phyloP scores from a whole-genome alignment of 1,140 invertebrate genomes.

The Portunus trituberculatus region DNA sequence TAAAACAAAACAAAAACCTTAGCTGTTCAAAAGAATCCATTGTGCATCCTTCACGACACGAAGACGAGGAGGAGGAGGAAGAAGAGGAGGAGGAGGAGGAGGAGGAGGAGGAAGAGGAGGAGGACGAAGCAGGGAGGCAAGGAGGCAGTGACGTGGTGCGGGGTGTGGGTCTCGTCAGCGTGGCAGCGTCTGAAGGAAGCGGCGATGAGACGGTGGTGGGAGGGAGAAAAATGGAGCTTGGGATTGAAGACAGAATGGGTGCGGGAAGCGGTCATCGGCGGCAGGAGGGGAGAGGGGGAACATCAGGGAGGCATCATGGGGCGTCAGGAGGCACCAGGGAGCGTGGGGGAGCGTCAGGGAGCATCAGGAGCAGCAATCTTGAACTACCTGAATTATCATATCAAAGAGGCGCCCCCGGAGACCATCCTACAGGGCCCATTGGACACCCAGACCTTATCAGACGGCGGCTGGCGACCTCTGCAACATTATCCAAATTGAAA shows the following conservation, averaged over 20 bases:
- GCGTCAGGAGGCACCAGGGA: background rate
- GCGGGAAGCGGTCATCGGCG: too few species aligned
- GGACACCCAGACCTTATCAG: constrained; percentile 29
- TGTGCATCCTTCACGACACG: too few species aligned
- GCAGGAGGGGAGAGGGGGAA: background rate
- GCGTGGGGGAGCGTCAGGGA: constrained; percentile 1
- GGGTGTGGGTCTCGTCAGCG: background rate
- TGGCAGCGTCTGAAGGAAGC: background rate
- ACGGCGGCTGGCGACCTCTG: background rate
- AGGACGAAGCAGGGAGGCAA: background rate
- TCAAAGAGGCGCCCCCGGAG: constrained; percentile 46
- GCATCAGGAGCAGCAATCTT: constrained; percentile 23
- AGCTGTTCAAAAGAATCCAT: too few species aligned
- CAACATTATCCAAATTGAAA: constrained; percentile 38
- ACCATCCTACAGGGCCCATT: constrained; percentile 26
- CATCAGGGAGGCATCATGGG: background rate
- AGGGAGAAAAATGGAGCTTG: background rate
- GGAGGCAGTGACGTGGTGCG: background rate
- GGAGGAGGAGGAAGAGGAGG: background rate
- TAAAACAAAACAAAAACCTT: too few species aligned
- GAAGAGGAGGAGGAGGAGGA: background rate
- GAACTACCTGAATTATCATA: constrained; percentile 64
- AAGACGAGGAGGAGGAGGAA: background rate
- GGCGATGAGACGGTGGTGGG: background rate
- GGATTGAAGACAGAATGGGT: too few species aligned